phyloP scores from a whole-genome alignment of 2,888 invertebrate genomes.

The Acanthacorydalis orientalis region DNA sequence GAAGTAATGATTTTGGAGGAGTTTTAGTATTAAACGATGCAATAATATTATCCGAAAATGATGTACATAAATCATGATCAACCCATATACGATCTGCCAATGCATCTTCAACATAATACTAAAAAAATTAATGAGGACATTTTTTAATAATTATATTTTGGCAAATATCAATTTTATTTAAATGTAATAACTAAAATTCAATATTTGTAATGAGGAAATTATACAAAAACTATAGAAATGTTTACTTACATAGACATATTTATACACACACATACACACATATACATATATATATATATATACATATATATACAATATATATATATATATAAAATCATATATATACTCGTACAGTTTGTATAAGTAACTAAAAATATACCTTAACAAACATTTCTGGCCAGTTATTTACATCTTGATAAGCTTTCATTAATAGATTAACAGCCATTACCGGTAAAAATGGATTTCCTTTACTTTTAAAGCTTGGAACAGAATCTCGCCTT shows the following conservation, averaged over 20 bases:
- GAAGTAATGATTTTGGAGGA: constrained; percentile 52
- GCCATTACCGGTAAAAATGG: constrained; percentile 65
- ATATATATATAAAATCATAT: neutral
- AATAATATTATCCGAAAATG: constrained; percentile 79
- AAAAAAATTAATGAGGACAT: constrained; percentile 12
- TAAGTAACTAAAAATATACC: too few species aligned
- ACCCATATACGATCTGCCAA: constrained; percentile 88
- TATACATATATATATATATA: too few species aligned
- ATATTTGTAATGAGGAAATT: neutral
- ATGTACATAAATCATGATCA: constrained; percentile 78
- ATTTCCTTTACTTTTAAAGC: constrained; percentile 63
- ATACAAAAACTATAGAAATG: neutral
- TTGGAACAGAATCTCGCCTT: constrained; percentile 44
- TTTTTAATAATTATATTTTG: constrained; percentile 6
- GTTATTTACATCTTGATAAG: constrained; percentile 61
- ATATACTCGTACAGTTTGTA: neutral
- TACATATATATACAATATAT: neutral
- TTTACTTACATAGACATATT: too few species aligned
- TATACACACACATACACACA: too few species aligned
- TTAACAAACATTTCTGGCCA: constrained; percentile 91
- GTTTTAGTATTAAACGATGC: constrained; percentile 69
- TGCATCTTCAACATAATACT: constrained; percentile 89
- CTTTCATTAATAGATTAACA: constrained; percentile 67
- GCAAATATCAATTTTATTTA: neutral
- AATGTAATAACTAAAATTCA: neutral